A percentile compares a stretch with the other conserved stretches of the same genome.
Evolutionary conservation across 2,888 invertebrate genomes (phyloP).

Genomic region (Drosophila birchii): DNA sequence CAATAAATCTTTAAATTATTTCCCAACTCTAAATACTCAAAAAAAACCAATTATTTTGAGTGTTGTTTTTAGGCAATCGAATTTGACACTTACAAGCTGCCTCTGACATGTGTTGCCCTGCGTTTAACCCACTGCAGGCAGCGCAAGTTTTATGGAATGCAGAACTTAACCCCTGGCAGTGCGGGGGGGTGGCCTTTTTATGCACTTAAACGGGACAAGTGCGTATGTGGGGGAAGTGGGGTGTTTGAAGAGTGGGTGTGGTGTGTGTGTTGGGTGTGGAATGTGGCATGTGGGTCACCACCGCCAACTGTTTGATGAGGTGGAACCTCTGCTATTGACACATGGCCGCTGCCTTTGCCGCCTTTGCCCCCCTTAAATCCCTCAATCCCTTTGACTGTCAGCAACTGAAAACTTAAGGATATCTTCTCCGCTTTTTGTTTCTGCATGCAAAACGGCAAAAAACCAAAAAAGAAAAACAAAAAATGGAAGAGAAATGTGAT

Average conservation of each 20-base stretch:
- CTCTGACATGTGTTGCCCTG: conserved; percentile 48
- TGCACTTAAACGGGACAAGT: conserved; percentile 42
- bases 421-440: conserved; percentile 10
- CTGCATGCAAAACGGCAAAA: conserved; percentile 23
- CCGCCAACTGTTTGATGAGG: conserved; percentile 45
- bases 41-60: not conserved
- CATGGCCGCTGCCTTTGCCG: conserved; percentile 15
- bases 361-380: not conserved
- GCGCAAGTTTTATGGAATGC: conserved; percentile 8
- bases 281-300: conserved; percentile 51
- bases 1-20: not conserved
- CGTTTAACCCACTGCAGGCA: conserved; percentile 28
- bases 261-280: conserved; percentile 1
- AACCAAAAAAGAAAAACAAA: no score
- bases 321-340: conserved; percentile 45
- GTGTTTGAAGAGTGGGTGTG: not conserved
- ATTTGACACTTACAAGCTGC: conserved; percentile 60
- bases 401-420: conserved; percentile 21
- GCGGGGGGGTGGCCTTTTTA: conserved; percentile 42
- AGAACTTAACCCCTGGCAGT: conserved; percentile 26
- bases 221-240: conserved; percentile 18
- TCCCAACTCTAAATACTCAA: not conserved
- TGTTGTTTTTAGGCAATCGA: conserved; percentile 46
- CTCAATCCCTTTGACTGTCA: conserved; percentile 6
- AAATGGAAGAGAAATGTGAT: not conserved